Conservation (phyloP, 2,888 invertebrate genomes). For the Pristionchus exspectatus region DNA sequence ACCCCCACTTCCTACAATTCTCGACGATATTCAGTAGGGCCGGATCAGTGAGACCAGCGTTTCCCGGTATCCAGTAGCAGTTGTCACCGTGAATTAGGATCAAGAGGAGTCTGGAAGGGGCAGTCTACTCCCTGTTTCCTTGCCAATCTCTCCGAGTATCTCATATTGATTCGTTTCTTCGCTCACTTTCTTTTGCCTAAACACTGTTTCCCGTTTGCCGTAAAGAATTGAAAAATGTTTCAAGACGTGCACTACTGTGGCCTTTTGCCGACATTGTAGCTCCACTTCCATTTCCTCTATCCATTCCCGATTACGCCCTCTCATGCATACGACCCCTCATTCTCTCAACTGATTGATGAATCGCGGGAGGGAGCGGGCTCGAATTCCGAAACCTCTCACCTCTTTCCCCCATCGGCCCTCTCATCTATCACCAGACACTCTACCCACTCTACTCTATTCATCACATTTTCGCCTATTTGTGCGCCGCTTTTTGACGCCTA, state of each 20-base stretch:
- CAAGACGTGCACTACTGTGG: too few relatives aligned
- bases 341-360: constrained; percentile 15
- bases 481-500: neutral
- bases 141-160: too few relatives aligned
- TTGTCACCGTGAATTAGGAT: too few relatives aligned
- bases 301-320: neutral
- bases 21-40: too few relatives aligned
- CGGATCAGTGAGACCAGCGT: too few relatives aligned
- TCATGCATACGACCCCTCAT: constrained; percentile 23
- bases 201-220: neutral
- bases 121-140: too few relatives aligned
- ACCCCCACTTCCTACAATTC: too few relatives aligned
- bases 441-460: neutral
- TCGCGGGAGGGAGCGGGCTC: neutral
- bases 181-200: neutral
- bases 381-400: constrained; percentile 25
- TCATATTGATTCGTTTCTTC: neutral
- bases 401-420: neutral
- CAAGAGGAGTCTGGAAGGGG: too few relatives aligned
- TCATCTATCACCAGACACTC: neutral
- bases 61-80: too few relatives aligned
- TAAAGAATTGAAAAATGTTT: neutral
- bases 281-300: too few relatives aligned
- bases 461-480: neutral
- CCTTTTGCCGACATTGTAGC: too few relatives aligned